These are phyloP conservation scores for Pogonophryne albipinna DNA, from an alignment of 2,797 vertebrate species.

Conservation along the genomic window DNA sequence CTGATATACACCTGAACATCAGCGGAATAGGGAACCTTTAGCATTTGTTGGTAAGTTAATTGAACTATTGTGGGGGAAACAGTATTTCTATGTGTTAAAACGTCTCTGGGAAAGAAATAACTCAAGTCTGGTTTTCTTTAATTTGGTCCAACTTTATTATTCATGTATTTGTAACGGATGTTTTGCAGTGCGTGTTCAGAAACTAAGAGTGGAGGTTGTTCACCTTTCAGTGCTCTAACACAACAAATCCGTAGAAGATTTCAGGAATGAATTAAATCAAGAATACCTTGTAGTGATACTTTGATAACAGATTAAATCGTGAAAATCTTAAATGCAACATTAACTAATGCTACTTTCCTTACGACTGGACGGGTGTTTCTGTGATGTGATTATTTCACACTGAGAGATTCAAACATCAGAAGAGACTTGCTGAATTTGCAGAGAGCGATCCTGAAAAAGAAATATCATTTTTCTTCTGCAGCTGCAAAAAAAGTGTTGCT, in stretches of 20 bases:
- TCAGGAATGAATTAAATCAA: conserved; percentile 32
- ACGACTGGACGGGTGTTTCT: too few relatives aligned
- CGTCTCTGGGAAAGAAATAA: conserved; percentile 30
- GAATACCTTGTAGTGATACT: conserved; percentile 12
- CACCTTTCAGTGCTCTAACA: conserved; percentile 36
- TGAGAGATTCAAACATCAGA: too few relatives aligned
- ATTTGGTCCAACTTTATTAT: conserved; percentile 79
- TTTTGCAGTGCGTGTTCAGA: conserved; percentile 41
- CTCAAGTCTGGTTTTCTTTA: conserved; percentile 48
- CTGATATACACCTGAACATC: too few relatives aligned
- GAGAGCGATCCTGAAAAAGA: too few relatives aligned
- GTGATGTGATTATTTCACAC: too few relatives aligned
- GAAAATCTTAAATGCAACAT: conserved; percentile 10
- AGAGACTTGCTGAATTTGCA: too few relatives aligned
- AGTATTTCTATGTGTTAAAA: neutral
- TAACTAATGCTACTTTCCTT: conserved; percentile 38
- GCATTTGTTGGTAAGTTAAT: too few relatives aligned
- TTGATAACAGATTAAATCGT: neutral
- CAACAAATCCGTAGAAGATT: conserved; percentile 24
- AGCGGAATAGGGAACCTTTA: too few relatives aligned
- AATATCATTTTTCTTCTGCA: too few relatives aligned
- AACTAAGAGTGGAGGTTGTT: conserved; percentile 41
- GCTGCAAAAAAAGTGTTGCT: too few relatives aligned
- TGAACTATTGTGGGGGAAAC: too few relatives aligned
- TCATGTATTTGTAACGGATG: conserved; percentile 49